Evolutionary conservation across 2,888 invertebrate genomes (phyloP), one percentile per base, ranked within the genome.

Genomic region (Leptopilina drosophilae): DNA sequence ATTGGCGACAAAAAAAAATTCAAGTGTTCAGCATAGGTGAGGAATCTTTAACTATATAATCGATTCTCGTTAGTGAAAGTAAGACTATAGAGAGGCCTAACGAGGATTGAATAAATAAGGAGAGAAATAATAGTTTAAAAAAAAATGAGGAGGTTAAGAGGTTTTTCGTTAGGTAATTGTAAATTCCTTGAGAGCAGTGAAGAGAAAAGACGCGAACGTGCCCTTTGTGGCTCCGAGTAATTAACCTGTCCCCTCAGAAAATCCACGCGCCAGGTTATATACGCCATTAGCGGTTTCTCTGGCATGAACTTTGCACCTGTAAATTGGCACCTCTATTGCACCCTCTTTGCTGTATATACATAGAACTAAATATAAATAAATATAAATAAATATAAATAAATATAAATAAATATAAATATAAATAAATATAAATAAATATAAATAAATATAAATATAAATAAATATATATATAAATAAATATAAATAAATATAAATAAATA

Each of bases 231-330:
- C 79, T 53, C 56, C 59, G 80, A 82, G 42, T 82, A 85, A 85
- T 85, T 86, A 85, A 86, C 83, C 78, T 79, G 81, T 82, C 81
- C 83, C 81, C 67, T 73, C 79, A 83, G 80, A 84, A 85, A 86
- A 87, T 86, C 84, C 83, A 83, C 85, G 82, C 82, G 80, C 84
- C 84, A 82, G 82, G 78, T 84, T 84, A 84, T 84, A 76, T 84
- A 76, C 85, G 84, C 84, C 83, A 87, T 88, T 89, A 89, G 89
- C 83, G 88, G 86, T 87, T 87, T 84, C 82, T 83, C 80, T 80
- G 80, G 83, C 81, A 83, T 87, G 88, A 88, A 89, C 88, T 89
- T 88, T 88, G 86, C 88, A 90, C 89, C 90, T 90, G 89, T 86
- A 84, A 88, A 87, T 87, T 85, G 85, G 80, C 75, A 75, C 78